Base-by-base conservation (phyloP, 2,113 vertebrate genomes). In the Passer domesticus region DNA sequence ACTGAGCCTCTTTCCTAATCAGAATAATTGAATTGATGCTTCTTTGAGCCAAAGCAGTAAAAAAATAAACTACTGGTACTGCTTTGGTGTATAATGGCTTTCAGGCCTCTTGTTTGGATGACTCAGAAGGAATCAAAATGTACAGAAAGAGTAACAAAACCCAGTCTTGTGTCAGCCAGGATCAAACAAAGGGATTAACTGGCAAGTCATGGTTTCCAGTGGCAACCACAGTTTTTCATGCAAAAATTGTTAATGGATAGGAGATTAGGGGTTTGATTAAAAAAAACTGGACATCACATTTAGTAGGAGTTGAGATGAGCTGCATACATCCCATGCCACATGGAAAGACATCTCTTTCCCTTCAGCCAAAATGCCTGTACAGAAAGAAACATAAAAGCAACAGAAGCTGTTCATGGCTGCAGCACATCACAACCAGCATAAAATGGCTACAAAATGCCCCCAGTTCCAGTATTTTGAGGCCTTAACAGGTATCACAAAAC, bases 21-120 rank as follows among this genome's bases (percentile, higher is more conserved):
- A 76, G 67, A 79, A 46, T 89, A 94, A 95, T 73, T 85, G 53
- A 89, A 92, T 18, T 79, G 77, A 66, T 78, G 67, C 41, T 92
- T 72, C 89, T 78, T 87, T 35, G 75, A 96, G 74, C n/a, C 83
- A 92, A 91, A 94, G 46, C 39, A 83, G 46, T 20, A 50, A 72
- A 85, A 93, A 69, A 77, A 13, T 18, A 75, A 92, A 84, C 56
- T 78, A 16, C 24, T 78, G 44, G 30, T 77, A 56, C 24, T 81
- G 44, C 73, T 79, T 75, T 6, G 2, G 39, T 83, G 49, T 77
- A 47, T 35, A 55, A 39, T 35, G 31, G n/a, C 83, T 39, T 77
- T 60, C 44, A 81, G 69, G 37, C 31, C 35, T 89, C 50, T 66
- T 62, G 69, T 86, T 27, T 77, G 49, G 49, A 69, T 94, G 86